Base-by-base conservation (phyloP, 2,888 invertebrate species). In the Polia nebulosa region DNA sequence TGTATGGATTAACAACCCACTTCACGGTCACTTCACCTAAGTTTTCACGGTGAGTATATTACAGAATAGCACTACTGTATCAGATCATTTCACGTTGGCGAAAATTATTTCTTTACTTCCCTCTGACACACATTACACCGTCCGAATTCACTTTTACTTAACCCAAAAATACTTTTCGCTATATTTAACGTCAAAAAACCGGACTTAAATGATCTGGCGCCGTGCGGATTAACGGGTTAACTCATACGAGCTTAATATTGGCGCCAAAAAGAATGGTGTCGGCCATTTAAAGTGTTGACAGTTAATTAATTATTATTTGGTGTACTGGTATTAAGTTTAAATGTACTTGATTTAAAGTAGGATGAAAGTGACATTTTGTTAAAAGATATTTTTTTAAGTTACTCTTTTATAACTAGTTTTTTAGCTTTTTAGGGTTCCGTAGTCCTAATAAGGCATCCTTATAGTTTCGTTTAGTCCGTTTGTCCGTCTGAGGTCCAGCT, bases 221-320 rank as follows among this genome's bases (percentile, higher is more conserved):
- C 74, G 53, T 51, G 53, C 70, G 45, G 73, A 74, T 82, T 82
- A 79, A 69, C 76, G 60, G 70, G 45, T 74, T 70, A 70, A 62
- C 65, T 59, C 72, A 64, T 39, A 66, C 66, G 70, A 20, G 39
- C 15, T 44, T 61, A 62, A 72, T 32, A 34, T 27, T 58, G 80
- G 80, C 84, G 84, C 82, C 84, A 77, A 72, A 39, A 63, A 75
- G 63, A 70, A 65, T 60, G 53, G 29, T 76, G 79, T 58, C 74
- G 27, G 72, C 65, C 71, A 69, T 79, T 74, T 76, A 52, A 41
- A 1, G 53, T 59, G 80, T 58, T 76, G 73, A 71, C 72, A 74
- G 58, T 56, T 59, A 72, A 73, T 76, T 80, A 69, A 70, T 72
- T 76, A 69, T 64, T 15, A 47, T 57, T 45, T 34, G 41, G 17